Base-by-base conservation (phyloP, 2,113 vertebrate genomes). In the Chitala chitala region DNA sequence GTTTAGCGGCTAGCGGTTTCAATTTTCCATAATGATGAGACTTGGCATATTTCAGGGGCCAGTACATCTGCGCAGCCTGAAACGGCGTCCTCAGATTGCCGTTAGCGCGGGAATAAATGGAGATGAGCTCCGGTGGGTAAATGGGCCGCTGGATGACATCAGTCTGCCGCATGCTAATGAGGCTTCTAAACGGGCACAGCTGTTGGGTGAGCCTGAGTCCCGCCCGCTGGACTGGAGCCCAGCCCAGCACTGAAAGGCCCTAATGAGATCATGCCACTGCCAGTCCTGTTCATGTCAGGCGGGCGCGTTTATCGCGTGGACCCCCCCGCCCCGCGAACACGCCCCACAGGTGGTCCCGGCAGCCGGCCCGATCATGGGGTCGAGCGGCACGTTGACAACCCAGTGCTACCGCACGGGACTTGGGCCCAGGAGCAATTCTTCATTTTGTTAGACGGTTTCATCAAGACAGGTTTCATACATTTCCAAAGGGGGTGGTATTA, bases 111-210 rank as follows among this genome's bases (percentile, higher is more conserved):
- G 29, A 20, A 40, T 46, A 50, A 73, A 46, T 58, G 44, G 26
- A 44, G 58, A 26, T 65, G 73, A 74, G 54, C 63, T 40, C 44
- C 44, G 74, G 78, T 82, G 78, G 76, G 77, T 75, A 78, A 81
- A 77, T 83, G 82, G 84, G 82, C 84, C 77, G 82, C 61, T 85
- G 85, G 87, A 81, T 82, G 84, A 84, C 68, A 70, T 50, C 68
- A 33, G 26, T 53, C 10, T 3, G 79, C 69, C 80, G 82, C 38
- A 42, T 78, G 77, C 75, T 77, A 78, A 85, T 83, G 81, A 83
- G 82, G 79, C 82, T 84, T 86, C 85, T 83, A 87, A 84, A 76
- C 85, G 82, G 78, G 81, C 85, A 84, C 86, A 87, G 84, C 84
- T 87, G 86, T 86, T 79, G 77, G 85, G 5, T 29, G 26, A 31